Base-by-base conservation (phyloP, 2,888 invertebrate genomes). In the Caenorhabditis wallacei region DNA sequence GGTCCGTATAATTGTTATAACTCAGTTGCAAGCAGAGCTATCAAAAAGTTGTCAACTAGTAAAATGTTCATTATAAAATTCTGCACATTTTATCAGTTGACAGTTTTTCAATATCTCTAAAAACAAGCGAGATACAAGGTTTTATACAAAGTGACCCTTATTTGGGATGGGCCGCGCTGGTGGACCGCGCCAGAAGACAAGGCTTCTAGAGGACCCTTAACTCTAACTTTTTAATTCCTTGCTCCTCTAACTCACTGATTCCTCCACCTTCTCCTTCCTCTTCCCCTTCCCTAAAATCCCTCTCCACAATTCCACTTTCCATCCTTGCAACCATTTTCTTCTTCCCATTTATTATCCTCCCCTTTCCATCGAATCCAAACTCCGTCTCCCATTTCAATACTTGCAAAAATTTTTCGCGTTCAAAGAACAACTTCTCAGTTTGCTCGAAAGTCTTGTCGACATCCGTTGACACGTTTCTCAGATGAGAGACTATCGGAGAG, bases 231-330 rank as follows among this genome's bases (percentile, higher is more conserved):
- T n/a, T n/a, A n/a, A n/a, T n/a, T n/a, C n/a, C n/a, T n/a, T n/a
- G n/a, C n/a, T n/a, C n/a, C n/a, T n/a, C n/a, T n/a, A 66, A 72
- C 64, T 71, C 59, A 66, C 71, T 71, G 30, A 72, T 53, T 63
- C 63, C 66, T 1, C 63, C 61, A 18, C 18, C 53, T 54, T 54
- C 54, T 24, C 18, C 59, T 24, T 22, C 61, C 61, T 80, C 53
- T n/a, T 16, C 43, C 68, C 40, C 59, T 66, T 1, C 24, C 20
- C 13, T 13, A 5, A 13, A 54, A 3, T 8, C 51, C 16, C 30
- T 18, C 20, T 51, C 22, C 26, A 0, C 26, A 1, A n/a, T 46
- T 24, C 46, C 46, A 16, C 18, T 11, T 24, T 22, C 37, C 37
- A 30, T 35, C 7, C 30, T 63, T 26, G 54, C 40, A 26, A 8